Evolutionary conservation across 2,888 invertebrate genomes (phyloP), one percentile per base, ranked within the genome.

Genomic region (Drosophila nr. fundita): DNA sequence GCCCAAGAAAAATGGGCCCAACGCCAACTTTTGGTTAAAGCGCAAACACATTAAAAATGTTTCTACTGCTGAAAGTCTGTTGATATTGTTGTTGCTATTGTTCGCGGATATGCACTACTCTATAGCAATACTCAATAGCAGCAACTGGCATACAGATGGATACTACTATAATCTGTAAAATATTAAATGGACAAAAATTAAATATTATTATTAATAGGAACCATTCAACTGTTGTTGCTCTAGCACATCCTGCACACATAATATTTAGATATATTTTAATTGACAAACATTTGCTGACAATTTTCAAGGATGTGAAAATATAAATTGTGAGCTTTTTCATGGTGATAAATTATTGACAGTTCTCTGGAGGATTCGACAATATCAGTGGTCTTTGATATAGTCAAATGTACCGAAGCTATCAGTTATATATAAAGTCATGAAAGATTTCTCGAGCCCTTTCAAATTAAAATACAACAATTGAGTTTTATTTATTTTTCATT

Each of bases 1-100:
- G 92, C 87, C 82, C 79, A 90, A 90, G 90, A 91, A 92, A 92
- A 92, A 92, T 91, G 91, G 90, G 90, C 85, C 85, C 85, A 86
- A 86, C 85, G 80, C 86, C 88, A 90, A 90, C 89, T 82, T 89
- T 89, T 79, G 87, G 89, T 82, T 82, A 90, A 90, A 83, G 89
- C 89, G 87, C 89, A 87, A 89, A 80, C 86, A 89, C 87, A 87
- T 90, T 90, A 89, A 90, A 90, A 87, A 90, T 81, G 67, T 73
- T 73, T 78, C 78, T 53, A 68, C 61, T 82, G 78, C 66, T 76
- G 55, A 75, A 70, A 73, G 73, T 76, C 69, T 65, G 21, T 68
- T 75, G 67, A 76, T 58, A 32, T 40, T 55, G 53, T 64, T 64
- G 52, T 36, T 66, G 68, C 15, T 45, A 52, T 45, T 58, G 71